Evolutionary conservation across 2,888 invertebrate genomes (phyloP).

Genomic region (Pogonocherus hispidulus): DNA sequence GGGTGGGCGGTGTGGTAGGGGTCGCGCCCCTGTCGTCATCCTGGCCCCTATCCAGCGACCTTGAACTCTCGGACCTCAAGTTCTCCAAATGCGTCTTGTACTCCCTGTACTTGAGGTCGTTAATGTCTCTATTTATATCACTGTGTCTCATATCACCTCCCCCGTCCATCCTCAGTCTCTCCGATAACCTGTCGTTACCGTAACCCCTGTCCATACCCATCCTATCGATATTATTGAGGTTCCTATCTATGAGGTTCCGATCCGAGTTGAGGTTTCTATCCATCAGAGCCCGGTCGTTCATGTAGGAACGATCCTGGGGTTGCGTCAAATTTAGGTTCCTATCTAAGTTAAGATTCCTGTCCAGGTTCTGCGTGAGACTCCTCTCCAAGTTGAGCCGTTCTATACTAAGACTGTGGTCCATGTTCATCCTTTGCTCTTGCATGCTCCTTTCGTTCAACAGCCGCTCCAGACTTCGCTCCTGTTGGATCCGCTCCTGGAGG

Average conservation of each 20-base stretch:
- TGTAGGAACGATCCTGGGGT: conserved; percentile 47
- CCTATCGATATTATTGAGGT: conserved; percentile 51
- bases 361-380: conserved; percentile 59
- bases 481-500: conserved; percentile 62
- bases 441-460: conserved; percentile 62
- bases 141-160: conserved; percentile 52
- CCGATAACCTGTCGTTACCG: conserved; percentile 45
- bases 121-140: conserved; percentile 54
- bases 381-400: conserved; percentile 63
- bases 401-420: conserved; percentile 61
- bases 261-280: conserved; percentile 61
- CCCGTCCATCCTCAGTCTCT: conserved; percentile 49
- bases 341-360: conserved; percentile 52
- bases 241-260: conserved; percentile 48
- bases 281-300: conserved; percentile 57
- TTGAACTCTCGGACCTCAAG: conserved; percentile 62
- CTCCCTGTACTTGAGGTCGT: conserved; percentile 67
- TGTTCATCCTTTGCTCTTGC: conserved; percentile 58
- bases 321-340: conserved; percentile 35
- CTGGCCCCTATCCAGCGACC: conserved; percentile 58
- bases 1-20: conserved; percentile 69
- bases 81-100: conserved; percentile 68
- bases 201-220: conserved; percentile 41
- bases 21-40: conserved; percentile 60
- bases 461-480: conserved; percentile 63